phyloP scores from a whole-genome alignment of 1,140 invertebrate species.

The Agraylea sexmaculata region DNA sequence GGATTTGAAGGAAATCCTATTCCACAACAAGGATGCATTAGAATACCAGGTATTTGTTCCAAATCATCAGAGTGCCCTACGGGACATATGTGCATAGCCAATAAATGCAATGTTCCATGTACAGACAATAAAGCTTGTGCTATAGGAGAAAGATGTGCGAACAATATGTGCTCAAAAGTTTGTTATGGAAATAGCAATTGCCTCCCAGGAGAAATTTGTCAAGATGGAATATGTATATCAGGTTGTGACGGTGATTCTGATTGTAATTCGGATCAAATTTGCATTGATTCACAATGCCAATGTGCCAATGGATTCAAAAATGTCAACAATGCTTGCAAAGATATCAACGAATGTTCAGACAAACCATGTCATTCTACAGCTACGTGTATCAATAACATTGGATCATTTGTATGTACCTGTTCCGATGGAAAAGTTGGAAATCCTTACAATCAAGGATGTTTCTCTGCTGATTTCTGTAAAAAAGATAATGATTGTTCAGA shows the following conservation, averaged over 20 bases:
- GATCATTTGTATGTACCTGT: conserved; percentile 70
- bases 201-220: conserved; percentile 75
- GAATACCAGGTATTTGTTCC: conserved; percentile 55
- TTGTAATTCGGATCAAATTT: conserved; percentile 68
- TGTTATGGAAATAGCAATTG: conserved; percentile 85
- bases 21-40: conserved; percentile 76
- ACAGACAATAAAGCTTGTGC: conserved; percentile 58
- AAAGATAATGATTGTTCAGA: conserved; percentile 56
- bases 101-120: conserved; percentile 65
- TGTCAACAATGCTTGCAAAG: conserved; percentile 56
- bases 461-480: conserved; percentile 57
- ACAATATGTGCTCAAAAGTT: conserved; percentile 68
- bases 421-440: conserved; percentile 66
- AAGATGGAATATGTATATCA: conserved; percentile 62
- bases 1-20: conserved; percentile 80
- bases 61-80: conserved; percentile 54
- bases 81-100: conserved; percentile 60
- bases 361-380: conserved; percentile 69
- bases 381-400: conserved; percentile 64
- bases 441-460: conserved; percentile 60
- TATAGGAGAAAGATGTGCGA: conserved; percentile 68
- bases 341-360: conserved; percentile 68
- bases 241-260: conserved; percentile 74
- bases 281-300: conserved; percentile 65
- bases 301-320: conserved; percentile 60